Base-by-base conservation (phyloP, 2,113 vertebrate species). In the Sebastes fasciatus region DNA sequence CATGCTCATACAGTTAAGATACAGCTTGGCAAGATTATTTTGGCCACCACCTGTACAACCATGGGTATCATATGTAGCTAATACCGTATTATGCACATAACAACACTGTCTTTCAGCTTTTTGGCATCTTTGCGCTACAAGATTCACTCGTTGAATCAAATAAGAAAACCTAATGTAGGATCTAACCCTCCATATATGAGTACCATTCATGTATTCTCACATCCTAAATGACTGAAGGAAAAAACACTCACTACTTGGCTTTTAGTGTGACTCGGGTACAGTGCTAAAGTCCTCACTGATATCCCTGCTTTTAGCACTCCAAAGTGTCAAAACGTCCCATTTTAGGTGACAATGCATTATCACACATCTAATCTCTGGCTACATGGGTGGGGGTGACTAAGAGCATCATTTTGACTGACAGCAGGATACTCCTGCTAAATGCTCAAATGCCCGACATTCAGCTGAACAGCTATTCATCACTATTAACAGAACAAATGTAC, bases 231-330 rank as follows among this genome's bases (percentile, higher is more conserved):
- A 34, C 61, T 57, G 54, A 34, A 71, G 69, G 12, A 74, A 87
- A 34, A 71, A 78, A 6, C 76, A 58, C 40, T 76, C 34, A 70
- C 52, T 61, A 49, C 12, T 66, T 1, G 17, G 87, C 76, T 91
- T 90, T 89, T 77, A 90, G 90, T 84, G 63, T 45, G 45, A 80
- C 72, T 86, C 46, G 54, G 77, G 71, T 69, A 63, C 73, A 42
- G 86, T 34, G 86, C 14, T 69, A 65, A 74, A 86, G 77, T 86
- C 84, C 58, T 79, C 60, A 16, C 66, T 69, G 21, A 78, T 79
- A 84, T 82, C 77, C 40, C 2, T 42, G 92, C 92, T 95, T 95
- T 95, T 94, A 95, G 93, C 93, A 93, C 93, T 84, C 68, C 17
- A 34, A 86, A 62, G 91, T 93, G 93, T 90, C 88, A 94, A 89